Base-by-base conservation (phyloP, 2,888 invertebrate genomes). In the Mimachlamys varia region DNA sequence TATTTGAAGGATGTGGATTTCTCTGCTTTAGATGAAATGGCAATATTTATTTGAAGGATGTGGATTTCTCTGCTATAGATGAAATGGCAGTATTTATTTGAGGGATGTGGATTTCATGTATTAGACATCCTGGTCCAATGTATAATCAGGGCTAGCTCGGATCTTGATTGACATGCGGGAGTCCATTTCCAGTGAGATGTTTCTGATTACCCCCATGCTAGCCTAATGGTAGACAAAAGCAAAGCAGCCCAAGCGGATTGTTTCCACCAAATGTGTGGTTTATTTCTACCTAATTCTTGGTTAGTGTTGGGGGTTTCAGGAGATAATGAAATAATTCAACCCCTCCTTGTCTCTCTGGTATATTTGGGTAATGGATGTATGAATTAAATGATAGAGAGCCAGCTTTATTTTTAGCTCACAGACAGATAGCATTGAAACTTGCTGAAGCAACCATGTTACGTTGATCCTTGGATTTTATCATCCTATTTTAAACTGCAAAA, bases 301-400 rank as follows among this genome's bases (percentile, higher is more conserved):
- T 76, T 76, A 76, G 76, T 76, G 76, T 76, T 33, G 33, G 76
- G 76, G 76, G 76, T 76, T 76, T 76, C 76, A 76, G 33, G 33
- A 76, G 76, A 33, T 76, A 76, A 76, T 76, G 76, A 76, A 76
- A 76, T 76, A 76, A 76, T 76, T 76, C 76, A 76, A 33, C 76
- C 33, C 76, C 27, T 76, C 76, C 76, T 33, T 22, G 76, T 76
- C 33, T 76, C 76, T 33, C 27, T 76, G 7, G 76, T 76, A 33
- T 76, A 76, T 76, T 33, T n/a, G 2, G 58, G 58, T 58, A 58
- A 58, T 58, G 58, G 58, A 58, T 10, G 33, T 33, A 33, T 76
- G 76, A 33, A 76, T 76, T 76, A 76, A 76, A 76, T 33, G 76
- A 13, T 76, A 76, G 27, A 19, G 58, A 58, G n/a, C 22, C 7